These are phyloP conservation scores for Anhinga rufa DNA, from an alignment of 2,113 vertebrate genomes.

Conservation along the genomic window DNA sequence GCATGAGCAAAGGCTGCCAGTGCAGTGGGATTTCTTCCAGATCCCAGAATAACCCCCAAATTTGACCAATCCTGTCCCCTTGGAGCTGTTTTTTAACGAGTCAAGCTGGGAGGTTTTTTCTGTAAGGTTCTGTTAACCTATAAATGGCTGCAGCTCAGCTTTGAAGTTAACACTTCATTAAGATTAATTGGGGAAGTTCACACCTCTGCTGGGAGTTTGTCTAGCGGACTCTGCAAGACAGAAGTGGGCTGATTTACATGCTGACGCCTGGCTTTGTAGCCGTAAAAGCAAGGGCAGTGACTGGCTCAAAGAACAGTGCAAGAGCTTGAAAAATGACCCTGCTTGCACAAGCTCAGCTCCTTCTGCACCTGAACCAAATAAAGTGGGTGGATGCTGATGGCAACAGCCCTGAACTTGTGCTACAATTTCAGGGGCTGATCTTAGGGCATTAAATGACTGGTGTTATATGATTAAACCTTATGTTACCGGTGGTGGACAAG, in stretches of 20 bases:
- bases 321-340: not conserved
- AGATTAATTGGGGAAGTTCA: slow-evolving; percentile 65
- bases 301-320: not conserved
- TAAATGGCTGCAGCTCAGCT: slow-evolving; percentile 39
- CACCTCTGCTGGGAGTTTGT: slow-evolving; percentile 57
- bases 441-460: not conserved
- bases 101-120: slow-evolving; percentile 13
- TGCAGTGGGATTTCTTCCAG: slow-evolving; percentile 22
- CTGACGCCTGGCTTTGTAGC: not conserved
- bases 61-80: slow-evolving; percentile 32
- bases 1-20: not conserved
- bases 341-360: not conserved
- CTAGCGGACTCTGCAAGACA: slow-evolving; percentile 15
- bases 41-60: slow-evolving; percentile 41
- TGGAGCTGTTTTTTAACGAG: slow-evolving; percentile 8
- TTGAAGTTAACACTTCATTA: slow-evolving; percentile 69
- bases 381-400: not conserved
- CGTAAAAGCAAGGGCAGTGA: not conserved
- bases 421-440: not conserved
- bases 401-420: not conserved
- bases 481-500: not conserved
- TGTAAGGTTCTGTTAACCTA: slow-evolving; percentile 38
- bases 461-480: not conserved
- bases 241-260: slow-evolving; percentile 17
- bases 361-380: not conserved